Evolutionary conservation across 2,888 invertebrate genomes (phyloP), one percentile per base, ranked within the genome.

Genomic region (Schizaphis graminum): DNA sequence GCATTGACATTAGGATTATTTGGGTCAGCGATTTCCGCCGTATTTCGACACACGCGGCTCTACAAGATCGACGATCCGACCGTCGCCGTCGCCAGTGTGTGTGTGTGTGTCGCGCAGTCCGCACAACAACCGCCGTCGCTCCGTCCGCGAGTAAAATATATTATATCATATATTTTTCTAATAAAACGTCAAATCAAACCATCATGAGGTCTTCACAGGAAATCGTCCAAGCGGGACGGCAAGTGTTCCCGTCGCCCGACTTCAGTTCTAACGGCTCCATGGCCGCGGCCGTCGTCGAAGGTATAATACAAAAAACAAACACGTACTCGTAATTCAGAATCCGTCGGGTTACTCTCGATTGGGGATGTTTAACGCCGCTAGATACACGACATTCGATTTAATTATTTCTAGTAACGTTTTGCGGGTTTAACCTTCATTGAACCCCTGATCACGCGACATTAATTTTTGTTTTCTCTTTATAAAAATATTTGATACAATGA

Each of bases 201-300:
- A n/a, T n/a, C 41, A 92, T 92, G 91, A 41, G 41, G 44, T 57
- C 86, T 24, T 92, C 86, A 24, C 91, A 92, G 44, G 57, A 47
- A 57, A 86, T 92, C 21, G 91, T 53, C 56, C 35, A 61, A 53
- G 35, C 35, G 77, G 77, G 77, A 13, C 84, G 21, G 8, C 56
- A 56, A 57, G n/a, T 3, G 86, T 85, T 86, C 57, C 85, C 85
- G 57, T n/a, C 86, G 0, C 91, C 86, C 0, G 56, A 92, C 61
- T 84, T 91, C 41, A 85, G 53, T 21, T 57, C 84, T 24, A 56
- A 47, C 0, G 26, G 86, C 4, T 47, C 28, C 56, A 92, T 92
- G 91, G 91, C 91, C 11, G 91, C 91, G 0, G 86, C 77, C 21
- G 35, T 77, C 3, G 77, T 3, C 35, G 77, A 77, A 77, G 77